phyloP scores from a whole-genome alignment of 2,797 vertebrate species.

The Microctenopoma steveboyesi region DNA sequence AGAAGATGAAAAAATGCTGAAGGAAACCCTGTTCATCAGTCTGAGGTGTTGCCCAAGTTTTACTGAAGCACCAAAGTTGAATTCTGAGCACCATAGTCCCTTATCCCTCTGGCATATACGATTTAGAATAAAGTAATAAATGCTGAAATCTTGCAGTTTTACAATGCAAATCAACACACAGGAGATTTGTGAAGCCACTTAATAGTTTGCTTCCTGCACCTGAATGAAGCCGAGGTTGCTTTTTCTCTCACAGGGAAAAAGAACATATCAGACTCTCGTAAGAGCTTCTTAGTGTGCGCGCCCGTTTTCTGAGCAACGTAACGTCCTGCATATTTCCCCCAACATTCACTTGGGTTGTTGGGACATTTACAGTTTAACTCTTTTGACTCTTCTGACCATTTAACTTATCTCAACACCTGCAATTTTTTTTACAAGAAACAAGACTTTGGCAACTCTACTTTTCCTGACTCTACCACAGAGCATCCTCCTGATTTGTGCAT shows the following conservation, averaged over 20 bases:
- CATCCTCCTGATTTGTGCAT: constrained; percentile 50
- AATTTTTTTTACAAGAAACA: constrained; percentile 8
- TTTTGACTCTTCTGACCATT: not conserved
- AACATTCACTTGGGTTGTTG: constrained; percentile 14
- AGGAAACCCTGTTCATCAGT: constrained; percentile 7
- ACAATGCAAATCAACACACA: not conserved
- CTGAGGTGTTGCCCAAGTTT: constrained; percentile 1
- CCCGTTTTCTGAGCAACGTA: constrained; percentile 11
- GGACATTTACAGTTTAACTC: constrained; percentile 21
- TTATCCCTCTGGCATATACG: constrained; percentile 16
- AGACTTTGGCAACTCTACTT: constrained; percentile 11
- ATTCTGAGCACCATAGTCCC: not conserved
- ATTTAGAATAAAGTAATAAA: constrained; percentile 26
- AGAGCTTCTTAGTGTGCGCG: not conserved
- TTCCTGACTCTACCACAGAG: constrained; percentile 29
- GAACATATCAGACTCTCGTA: constrained; percentile 13
- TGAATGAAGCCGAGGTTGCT: constrained; percentile 18
- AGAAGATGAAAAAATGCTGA: constrained; percentile 5
- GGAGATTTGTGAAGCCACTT: not conserved
- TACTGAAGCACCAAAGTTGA: constrained; percentile 35
- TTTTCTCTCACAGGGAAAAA: constrained; percentile 3
- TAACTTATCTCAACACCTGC: constrained; percentile 9
- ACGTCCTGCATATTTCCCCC: constrained; percentile 19
- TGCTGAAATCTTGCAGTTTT: constrained; percentile 5
- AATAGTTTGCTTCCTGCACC: not conserved